Conservation (phyloP, 2,113 vertebrate species). For the Ciconia stormi region DNA sequence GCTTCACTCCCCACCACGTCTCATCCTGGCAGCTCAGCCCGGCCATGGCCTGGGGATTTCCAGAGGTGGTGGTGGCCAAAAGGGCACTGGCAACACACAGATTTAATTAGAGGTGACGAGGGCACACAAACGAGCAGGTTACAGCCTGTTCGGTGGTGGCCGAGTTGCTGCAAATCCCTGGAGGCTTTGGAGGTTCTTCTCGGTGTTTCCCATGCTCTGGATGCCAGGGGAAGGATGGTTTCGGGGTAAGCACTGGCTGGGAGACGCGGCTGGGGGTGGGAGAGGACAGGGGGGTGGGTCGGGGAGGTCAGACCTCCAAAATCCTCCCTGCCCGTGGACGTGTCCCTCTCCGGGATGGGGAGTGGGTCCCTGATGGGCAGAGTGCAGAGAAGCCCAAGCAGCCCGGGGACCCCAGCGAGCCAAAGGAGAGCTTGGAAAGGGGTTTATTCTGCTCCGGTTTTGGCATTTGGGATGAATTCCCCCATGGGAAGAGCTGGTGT, state of each 20-base stretch:
- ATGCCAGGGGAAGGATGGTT: neutral
- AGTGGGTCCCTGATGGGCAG: rapidly evolving
- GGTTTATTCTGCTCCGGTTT: neutral
- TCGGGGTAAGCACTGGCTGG: rapidly evolving
- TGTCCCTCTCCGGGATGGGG: neutral
- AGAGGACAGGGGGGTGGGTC: neutral
- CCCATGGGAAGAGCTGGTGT: neutral
- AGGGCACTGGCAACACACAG: neutral
- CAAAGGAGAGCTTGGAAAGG: neutral
- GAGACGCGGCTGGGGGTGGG: rapidly evolving
- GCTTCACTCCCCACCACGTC: neutral
- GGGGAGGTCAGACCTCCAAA: neutral
- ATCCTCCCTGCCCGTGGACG: rapidly evolving
- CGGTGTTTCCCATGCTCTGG: rapidly evolving
- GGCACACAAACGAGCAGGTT: neutral
- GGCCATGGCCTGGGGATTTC: neutral
- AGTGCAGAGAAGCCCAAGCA: rapidly evolving
- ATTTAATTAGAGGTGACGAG: neutral
- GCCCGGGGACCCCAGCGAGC: neutral
- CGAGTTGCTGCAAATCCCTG: neutral
- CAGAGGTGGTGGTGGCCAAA: neutral
- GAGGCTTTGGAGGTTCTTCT: neutral
- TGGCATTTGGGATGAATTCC: neutral
- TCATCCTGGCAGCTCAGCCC: neutral
- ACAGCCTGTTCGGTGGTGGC: neutral